These are phyloP conservation scores for Trachops cirrhosus DNA, from an alignment of 2,797 vertebrate genomes.

Conservation along the genomic window DNA sequence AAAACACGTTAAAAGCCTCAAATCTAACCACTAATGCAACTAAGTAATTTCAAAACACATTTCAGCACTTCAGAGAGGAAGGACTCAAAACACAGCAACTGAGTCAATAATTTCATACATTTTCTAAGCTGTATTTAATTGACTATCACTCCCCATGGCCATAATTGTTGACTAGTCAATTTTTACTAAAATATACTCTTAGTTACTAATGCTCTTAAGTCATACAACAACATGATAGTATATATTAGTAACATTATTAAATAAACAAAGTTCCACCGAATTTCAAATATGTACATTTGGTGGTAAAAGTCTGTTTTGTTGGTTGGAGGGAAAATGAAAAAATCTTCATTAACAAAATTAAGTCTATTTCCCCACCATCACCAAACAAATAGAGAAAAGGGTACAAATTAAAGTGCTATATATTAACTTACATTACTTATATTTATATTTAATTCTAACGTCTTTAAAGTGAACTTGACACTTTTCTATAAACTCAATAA, in stretches of 20 bases:
- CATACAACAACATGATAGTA: background rate
- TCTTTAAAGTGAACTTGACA: background rate
- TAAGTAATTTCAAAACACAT: slow-evolving; percentile 83
- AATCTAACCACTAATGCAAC: slow-evolving; percentile 86
- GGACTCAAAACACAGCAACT: slow-evolving; percentile 74
- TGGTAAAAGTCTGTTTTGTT: background rate
- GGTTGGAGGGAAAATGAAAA: background rate
- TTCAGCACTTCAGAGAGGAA: slow-evolving; percentile 83
- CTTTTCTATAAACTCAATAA: background rate
- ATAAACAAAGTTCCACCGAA: background rate
- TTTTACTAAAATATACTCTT: slow-evolving; percentile 66
- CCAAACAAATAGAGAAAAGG: background rate
- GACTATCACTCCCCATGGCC: slow-evolving; percentile 78
- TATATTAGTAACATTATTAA: background rate
- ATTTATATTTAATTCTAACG: slow-evolving; percentile 4
- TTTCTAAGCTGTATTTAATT: slow-evolving; percentile 79
- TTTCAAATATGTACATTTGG: background rate
- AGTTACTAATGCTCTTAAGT: slow-evolving; percentile 69
- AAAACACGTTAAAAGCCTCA: slow-evolving; percentile 89
- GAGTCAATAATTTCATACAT: slow-evolving; percentile 84
- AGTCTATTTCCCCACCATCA: background rate
- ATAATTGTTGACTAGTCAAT: slow-evolving; percentile 73
- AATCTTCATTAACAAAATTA: background rate
- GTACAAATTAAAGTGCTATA: background rate
- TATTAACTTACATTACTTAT: slow-evolving; percentile 2